Conservation (phyloP, 2,888 invertebrate species). For the Meganola albula region DNA sequence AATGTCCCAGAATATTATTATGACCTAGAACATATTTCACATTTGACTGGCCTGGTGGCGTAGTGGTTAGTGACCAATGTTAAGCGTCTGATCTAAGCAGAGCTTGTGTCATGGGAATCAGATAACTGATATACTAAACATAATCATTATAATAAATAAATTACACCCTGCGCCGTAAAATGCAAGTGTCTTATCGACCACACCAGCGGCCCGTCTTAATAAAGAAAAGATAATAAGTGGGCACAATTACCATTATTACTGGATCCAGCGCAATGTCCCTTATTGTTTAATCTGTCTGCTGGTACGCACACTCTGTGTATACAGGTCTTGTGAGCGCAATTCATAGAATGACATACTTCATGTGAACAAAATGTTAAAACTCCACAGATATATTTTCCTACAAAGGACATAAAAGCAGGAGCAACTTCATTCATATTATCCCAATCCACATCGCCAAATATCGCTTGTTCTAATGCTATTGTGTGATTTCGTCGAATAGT, state of each 20-base stretch:
- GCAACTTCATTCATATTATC: slow-evolving; percentile 57
- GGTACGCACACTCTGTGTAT: slow-evolving; percentile 55
- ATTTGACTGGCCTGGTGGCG: no score
- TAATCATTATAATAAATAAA: no score
- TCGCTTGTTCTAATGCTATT: slow-evolving; percentile 50
- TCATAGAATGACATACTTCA: slow-evolving; percentile 61
- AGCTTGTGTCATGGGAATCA: no score
- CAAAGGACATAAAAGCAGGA: slow-evolving; percentile 60
- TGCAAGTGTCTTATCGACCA: no score
- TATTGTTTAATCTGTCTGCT: slow-evolving; percentile 50
- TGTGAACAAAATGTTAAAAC: slow-evolving; percentile 62
- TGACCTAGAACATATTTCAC: no score
- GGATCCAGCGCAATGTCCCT: slow-evolving; percentile 59
- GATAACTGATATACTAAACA: no score
- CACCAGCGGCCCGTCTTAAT: no score
- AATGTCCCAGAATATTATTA: no score
- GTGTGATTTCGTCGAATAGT: slow-evolving; percentile 47
- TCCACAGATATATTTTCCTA: slow-evolving; percentile 66
- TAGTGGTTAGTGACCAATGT: no score
- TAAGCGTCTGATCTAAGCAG: no score
- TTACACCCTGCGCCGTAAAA: no score
- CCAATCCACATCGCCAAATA: slow-evolving; percentile 66
- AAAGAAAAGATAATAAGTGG: no score
- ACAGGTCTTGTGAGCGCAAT: slow-evolving; percentile 56
- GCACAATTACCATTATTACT: slow-evolving; percentile 56